Conservation (phyloP, 2,797 vertebrate species). For the Crypturellus tataupa region DNA sequence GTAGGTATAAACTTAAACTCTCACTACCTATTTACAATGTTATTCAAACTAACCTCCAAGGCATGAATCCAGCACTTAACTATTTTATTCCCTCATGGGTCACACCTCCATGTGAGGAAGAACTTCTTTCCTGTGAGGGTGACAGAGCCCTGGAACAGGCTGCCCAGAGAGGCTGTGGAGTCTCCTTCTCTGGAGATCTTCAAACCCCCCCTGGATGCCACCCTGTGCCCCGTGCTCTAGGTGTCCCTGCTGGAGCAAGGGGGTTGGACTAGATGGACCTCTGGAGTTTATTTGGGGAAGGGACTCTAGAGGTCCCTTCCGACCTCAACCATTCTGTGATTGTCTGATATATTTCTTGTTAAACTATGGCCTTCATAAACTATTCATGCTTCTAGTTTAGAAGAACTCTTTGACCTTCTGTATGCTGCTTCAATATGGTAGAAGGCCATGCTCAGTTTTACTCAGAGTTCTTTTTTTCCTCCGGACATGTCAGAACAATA, state of each 20-base stretch:
- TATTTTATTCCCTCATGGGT: not conserved
- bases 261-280: too few species aligned
- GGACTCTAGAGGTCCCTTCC: too few species aligned
- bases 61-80: not conserved
- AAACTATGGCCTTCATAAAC: slow-evolving; percentile 1
- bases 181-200: too few species aligned
- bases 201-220: too few species aligned
- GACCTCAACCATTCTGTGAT: too few species aligned
- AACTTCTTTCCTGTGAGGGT: too few species aligned
- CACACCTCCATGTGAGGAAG: too few species aligned
- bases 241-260: too few species aligned
- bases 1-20: not conserved
- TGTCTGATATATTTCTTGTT: not conserved
- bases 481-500: not conserved
- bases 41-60: not conserved
- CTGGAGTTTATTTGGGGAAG: too few species aligned
- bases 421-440: slow-evolving; percentile 9
- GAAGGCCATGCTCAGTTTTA: not conserved
- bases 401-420: slow-evolving; percentile 5
- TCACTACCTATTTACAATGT: not conserved
- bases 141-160: too few species aligned
- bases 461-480: not conserved
- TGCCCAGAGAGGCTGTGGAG: too few species aligned
- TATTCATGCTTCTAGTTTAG: not conserved
- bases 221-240: too few species aligned